These are phyloP conservation scores for Epistrophella euchroma DNA, from an alignment of 2,888 invertebrate genomes.

Conservation along the genomic window DNA sequence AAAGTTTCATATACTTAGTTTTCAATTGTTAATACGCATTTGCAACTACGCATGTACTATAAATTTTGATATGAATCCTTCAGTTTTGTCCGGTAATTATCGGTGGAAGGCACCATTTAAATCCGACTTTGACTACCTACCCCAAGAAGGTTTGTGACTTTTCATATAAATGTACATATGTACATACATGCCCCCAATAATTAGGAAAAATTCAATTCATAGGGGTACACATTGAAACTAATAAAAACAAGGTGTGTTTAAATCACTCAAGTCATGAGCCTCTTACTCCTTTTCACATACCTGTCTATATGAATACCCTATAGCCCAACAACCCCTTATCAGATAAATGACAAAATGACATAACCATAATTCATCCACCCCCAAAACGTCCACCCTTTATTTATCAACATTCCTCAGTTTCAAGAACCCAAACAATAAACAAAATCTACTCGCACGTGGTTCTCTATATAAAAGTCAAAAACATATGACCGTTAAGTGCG, in stretches of 20 bases:
- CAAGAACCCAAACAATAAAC: slow-evolving; percentile 73
- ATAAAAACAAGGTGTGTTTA: slow-evolving; percentile 1
- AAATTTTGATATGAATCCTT: slow-evolving; percentile 2
- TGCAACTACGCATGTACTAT: slow-evolving; percentile 27
- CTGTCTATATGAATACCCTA: background rate
- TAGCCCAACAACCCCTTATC: slow-evolving; percentile 28
- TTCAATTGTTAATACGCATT: slow-evolving; percentile 4
- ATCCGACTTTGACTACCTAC: background rate
- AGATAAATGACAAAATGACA: slow-evolving; percentile 26
- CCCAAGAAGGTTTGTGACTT: background rate
- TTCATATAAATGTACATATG: background rate
- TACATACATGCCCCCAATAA: background rate
- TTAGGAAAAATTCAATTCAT: background rate
- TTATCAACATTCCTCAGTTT: slow-evolving; percentile 10
- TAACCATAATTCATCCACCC: slow-evolving; percentile 38
- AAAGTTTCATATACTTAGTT: background rate
- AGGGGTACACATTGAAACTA: slow-evolving; percentile 12
- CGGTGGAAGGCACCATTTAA: slow-evolving; percentile 12
- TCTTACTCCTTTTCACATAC: background rate
- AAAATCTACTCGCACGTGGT: slow-evolving; percentile 64
- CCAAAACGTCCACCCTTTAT: background rate
- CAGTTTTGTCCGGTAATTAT: background rate
- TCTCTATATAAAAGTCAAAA: slow-evolving; percentile 44
- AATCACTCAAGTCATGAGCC: slow-evolving; percentile 30
- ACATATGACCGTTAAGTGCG: slow-evolving; percentile 57